Base-by-base conservation (phyloP, 2,113 vertebrate species). In the Spheniscus mendiculus region DNA sequence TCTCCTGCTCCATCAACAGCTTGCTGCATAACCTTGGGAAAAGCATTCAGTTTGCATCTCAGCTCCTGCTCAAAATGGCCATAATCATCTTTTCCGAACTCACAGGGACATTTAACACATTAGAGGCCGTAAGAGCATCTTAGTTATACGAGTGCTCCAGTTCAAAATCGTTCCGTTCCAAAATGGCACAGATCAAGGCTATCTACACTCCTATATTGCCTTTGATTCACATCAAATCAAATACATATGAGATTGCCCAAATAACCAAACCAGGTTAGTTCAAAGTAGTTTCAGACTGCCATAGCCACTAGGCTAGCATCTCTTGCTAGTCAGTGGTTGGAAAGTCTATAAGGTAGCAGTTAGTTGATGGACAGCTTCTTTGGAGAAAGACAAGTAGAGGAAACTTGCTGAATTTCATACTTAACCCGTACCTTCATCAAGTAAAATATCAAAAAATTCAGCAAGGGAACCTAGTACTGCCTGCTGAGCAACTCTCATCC, bases 91-190 rank as follows among this genome's bases (percentile, higher is more conserved):
- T 63, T 66, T 18, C 7, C 11, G 10, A 32, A n/a, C 26, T 53
- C 36, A n/a, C 8, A 27, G 9, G n/a, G 45, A 27, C 3, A 10
- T 44, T 58, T 74, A 86, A 73, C 25, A 36, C 18, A 17, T 52
- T 22, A 47, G 15, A 62, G 19, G 36, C 45, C 20, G 2, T 29
- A 73, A 83, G 10, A 47, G 26, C 47, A 69, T 47, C 59, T 42
- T 38, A 22, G 11, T 45, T 61, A 6, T 21, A 32, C 0, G 2
- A 52, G 5, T 0, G 0, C 23, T 76, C 30, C 32, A 34, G 53
- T 19, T 89, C 61, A 58, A 58, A 59, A 86, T 10, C 11, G 32
- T 7, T 63, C 36, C 1, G 27, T 53, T 77, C 66, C 85, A 44
- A 90, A 92, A 23, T 0, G 34, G 25, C 65, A 87, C 12, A 66